Evolutionary conservation across 2,888 invertebrate species (phyloP), one percentile per base, ranked within the genome.

Genomic region (Meloe dianella): DNA sequence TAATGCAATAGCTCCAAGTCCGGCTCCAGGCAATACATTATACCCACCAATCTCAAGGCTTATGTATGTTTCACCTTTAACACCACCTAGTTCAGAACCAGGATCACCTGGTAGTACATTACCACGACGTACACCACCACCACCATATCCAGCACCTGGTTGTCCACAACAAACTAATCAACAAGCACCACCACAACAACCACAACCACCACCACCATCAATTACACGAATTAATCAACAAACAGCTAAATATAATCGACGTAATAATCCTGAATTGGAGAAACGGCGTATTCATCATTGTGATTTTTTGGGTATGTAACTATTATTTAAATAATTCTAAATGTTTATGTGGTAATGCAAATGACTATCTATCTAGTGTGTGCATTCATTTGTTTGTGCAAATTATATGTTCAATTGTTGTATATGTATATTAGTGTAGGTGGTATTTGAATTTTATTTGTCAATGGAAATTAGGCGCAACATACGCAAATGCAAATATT

Each of bases 181-280:
- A 20, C 69, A 79, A 20, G 20, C 20, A 20, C 20, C 20, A 12
- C 47, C 47, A 10, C 20, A 20, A 20, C 47, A 20, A 10, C 47
- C 7, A 47, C 47, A 17, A 47, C 47, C 38, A 41, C 38, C 38
- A 41, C 38, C 47, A 8, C 68, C 73, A 67, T 73, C 73, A 68
- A 74, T 78, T 65, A 73, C 78, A 22, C 74, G 80, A 64, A 68
- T 77, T 56, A 71, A 83, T 82, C 30, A 83, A 81, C 29, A 83
- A 80, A 63, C 80, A 78, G 71, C 88, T 72, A 94, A 93, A 81
- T 97, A 95, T 86, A 97, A 97, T 86, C 87, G 97, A 74, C 89
- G 97, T 81, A 97, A 97, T 85, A 98, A 98, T 85, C 97, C 97
- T 0, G 97, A 98, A 83, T 85, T 98, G 77, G 97, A 98, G 84